phyloP scores from a whole-genome alignment of 2,797 vertebrate species.

The Neomorphus geoffroyi region DNA sequence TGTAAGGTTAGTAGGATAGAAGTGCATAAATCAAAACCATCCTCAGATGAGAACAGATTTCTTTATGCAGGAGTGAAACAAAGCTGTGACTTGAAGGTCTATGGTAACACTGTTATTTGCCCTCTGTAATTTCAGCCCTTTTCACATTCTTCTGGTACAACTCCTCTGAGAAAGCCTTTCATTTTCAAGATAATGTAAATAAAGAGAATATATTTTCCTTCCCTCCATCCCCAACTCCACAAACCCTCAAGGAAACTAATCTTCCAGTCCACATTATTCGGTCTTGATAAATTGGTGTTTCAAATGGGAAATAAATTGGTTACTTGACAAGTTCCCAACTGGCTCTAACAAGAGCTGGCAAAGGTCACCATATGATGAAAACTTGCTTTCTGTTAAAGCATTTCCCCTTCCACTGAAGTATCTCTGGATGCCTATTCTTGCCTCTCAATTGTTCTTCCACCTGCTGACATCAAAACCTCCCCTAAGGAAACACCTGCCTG shows the following conservation, averaged over 20 bases:
- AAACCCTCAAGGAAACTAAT: neutral
- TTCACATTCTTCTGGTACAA: neutral
- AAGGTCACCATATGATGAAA: neutral
- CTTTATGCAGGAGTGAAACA: neutral
- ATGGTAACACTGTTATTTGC: neutral
- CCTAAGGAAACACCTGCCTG: slow-evolving; percentile 12
- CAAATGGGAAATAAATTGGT: neutral
- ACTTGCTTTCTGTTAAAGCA: neutral
- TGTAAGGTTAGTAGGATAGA: neutral
- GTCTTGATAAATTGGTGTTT: neutral
- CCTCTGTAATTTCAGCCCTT: neutral
- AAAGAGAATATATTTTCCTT: neutral
- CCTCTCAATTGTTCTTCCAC: neutral
- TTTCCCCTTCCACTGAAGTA: neutral
- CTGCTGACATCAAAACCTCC: neutral
- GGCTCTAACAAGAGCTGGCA: neutral
- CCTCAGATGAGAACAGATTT: neutral
- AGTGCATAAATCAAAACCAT: neutral
- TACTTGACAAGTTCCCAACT: neutral
- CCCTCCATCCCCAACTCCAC: neutral
- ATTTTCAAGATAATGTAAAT: slow-evolving; percentile 14
- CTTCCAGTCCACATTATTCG: neutral
- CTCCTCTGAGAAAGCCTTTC: neutral
- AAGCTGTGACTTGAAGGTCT: neutral
- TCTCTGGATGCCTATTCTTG: neutral